Base-by-base conservation (phyloP, 2,888 invertebrate species). In the Clepsis dumicolana region DNA sequence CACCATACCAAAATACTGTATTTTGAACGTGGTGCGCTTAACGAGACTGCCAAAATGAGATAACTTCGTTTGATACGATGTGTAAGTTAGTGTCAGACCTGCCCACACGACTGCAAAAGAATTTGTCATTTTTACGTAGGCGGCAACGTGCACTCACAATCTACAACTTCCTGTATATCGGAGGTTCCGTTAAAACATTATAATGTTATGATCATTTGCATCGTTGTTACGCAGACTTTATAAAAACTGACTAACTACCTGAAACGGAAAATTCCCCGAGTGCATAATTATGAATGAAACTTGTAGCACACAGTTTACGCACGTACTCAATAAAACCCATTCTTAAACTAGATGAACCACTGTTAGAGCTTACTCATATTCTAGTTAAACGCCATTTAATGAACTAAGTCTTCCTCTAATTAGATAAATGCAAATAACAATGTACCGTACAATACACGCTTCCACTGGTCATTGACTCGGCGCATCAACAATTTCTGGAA, bases 401-500 rank as follows among this genome's bases (percentile, higher is more conserved):
- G 80, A 78, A 64, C 79, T 68, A 68, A 64, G 52, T 53, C 64
- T 59, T 53, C 59, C 18, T 68, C 48, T 44, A 68, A 59, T 59
- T 63, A 62, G 50, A 32, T 54, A 38, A 32, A 61, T 29, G 27
- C 59, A 53, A 53, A 57, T 50, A 57, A 44, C 62, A 8, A 25
- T 48, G 18, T 18, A 29, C 27, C 35, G 41, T 50, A 64, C 27
- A 32, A 48, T 27, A 73, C 72, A 75, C 73, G 75, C 78, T 77
- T 76, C 82, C 83, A 80, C 80, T 82, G 83, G 85, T 83, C 85
- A 81, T 83, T 85, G 84, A 83, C 85, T 82, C 77, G 65, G 70
- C 73, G 74, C 73, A 52, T 57, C 68, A 69, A 77, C 72, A 70
- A 79, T 82, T 84, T 82, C 80, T 85, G 81, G 84, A 85, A 87